Evolutionary conservation across 2,888 invertebrate genomes (phyloP).

Genomic region (Zootermopsis nevadensis): DNA sequence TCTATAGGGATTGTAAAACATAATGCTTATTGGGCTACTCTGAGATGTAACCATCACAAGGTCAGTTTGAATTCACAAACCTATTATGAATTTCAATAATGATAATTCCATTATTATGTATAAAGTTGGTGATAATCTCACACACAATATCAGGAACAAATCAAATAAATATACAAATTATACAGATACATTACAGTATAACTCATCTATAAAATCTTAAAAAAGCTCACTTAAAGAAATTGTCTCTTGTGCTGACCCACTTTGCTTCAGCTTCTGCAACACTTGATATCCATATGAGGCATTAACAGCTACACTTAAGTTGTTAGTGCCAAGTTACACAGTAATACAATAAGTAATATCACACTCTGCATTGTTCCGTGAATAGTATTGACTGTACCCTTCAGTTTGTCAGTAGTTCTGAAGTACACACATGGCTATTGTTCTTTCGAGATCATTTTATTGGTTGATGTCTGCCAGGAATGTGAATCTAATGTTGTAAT

Average conservation of each 20-base stretch:
- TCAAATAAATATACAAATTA: slow-evolving; percentile 49
- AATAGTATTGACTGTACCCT: not conserved
- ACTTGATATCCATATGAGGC: not conserved
- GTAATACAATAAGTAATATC: slow-evolving; percentile 24
- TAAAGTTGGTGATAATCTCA: slow-evolving; percentile 23
- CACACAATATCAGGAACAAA: slow-evolving; percentile 47
- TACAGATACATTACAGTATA: slow-evolving; percentile 43
- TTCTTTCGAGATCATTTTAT: slow-evolving; percentile 29
- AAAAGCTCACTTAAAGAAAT: not conserved
- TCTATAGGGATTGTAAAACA: not conserved
- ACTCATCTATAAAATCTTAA: slow-evolving; percentile 17
- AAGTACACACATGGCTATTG: slow-evolving; percentile 2
- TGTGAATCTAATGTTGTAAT: not conserved
- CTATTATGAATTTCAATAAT: not conserved
- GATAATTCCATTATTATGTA: slow-evolving; percentile 2
- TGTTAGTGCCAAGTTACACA: not conserved
- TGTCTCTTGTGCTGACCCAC: not conserved
- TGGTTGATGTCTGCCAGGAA: slow-evolving; percentile 17
- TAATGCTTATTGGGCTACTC: not conserved
- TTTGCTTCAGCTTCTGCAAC: slow-evolving; percentile 2
- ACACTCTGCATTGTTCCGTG: slow-evolving; percentile 12
- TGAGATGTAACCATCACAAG: slow-evolving; percentile 23
- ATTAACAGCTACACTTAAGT: slow-evolving; percentile 6
- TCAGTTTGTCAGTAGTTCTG: not conserved
- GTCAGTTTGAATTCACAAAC: not conserved